A percentile compares a stretch with the other conserved stretches of the same genome.
These are phyloP conservation scores for Margarornis squamiger DNA, from an alignment of 2,797 vertebrate genomes.

Conservation along the genomic window DNA sequence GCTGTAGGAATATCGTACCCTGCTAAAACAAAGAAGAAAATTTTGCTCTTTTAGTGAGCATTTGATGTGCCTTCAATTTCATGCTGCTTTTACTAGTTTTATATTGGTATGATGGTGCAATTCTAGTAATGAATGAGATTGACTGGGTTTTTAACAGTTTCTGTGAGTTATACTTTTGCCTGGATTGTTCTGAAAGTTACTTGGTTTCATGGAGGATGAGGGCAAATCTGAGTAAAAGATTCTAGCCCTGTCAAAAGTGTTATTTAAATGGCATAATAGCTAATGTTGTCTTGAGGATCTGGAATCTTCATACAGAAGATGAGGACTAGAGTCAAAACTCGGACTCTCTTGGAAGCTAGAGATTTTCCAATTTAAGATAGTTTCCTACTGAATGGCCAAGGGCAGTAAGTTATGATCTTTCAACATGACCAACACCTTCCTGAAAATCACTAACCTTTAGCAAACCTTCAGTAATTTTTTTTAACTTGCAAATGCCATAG, in stretches of 20 bases:
- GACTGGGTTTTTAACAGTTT: not conserved
- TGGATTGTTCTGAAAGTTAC: not conserved
- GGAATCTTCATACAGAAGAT: not conserved
- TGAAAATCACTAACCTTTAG: not conserved
- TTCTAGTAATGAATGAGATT: not conserved
- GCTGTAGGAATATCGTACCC: not conserved
- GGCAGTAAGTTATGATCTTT: not conserved
- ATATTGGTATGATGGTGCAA: not conserved
- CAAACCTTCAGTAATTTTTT: not conserved
- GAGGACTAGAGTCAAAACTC: not conserved
- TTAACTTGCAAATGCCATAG: not conserved
- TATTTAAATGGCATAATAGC: not conserved
- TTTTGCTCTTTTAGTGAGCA: not conserved
- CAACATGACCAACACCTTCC: not conserved
- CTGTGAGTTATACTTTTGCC: not conserved
- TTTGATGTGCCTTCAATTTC: not conserved
- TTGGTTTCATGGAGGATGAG: not conserved
- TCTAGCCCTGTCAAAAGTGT: not conserved
- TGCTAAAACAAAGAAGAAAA: not conserved
- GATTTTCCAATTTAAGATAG: not conserved
- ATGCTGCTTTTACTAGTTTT: not conserved
- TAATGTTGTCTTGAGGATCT: not conserved
- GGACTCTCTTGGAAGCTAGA: not conserved
- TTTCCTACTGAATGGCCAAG: not conserved
- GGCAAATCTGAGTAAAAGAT: not conserved